These are phyloP conservation scores for Ciconia boyciana DNA, from an alignment of 2,113 vertebrate species.

Conservation along the genomic window DNA sequence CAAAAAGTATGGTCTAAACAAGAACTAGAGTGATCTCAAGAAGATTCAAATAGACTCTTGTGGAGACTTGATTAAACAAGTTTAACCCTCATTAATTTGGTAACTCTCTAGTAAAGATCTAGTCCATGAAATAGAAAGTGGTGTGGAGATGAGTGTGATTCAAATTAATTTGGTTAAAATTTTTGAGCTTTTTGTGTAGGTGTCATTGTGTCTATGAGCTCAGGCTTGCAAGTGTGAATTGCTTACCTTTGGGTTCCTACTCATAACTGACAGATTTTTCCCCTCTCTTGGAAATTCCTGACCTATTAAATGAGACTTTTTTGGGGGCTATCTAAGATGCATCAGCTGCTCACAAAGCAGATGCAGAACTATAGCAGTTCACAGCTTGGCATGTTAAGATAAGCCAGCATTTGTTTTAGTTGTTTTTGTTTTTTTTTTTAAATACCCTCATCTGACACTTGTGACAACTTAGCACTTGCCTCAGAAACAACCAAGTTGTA, in stretches of 20 bases:
- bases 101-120: background rate
- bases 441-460: background rate
- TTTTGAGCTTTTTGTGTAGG: background rate
- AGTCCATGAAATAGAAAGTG: background rate
- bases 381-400: background rate
- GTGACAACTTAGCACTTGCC: background rate
- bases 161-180: background rate
- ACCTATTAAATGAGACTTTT: background rate
- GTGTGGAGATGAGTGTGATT: background rate
- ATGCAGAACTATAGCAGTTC: background rate
- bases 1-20: background rate
- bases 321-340: background rate
- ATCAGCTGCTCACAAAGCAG: background rate
- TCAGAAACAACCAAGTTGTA: background rate
- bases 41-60: background rate
- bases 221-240: background rate
- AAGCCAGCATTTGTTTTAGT: background rate
- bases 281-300: background rate
- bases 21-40: background rate
- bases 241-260: background rate
- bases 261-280: background rate
- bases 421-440: background rate
- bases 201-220: background rate
- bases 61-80: background rate
- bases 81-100: background rate